These are phyloP conservation scores for Heterocephalus glaber DNA, from an alignment of 2,113 vertebrate species.

Conservation along the genomic window DNA sequence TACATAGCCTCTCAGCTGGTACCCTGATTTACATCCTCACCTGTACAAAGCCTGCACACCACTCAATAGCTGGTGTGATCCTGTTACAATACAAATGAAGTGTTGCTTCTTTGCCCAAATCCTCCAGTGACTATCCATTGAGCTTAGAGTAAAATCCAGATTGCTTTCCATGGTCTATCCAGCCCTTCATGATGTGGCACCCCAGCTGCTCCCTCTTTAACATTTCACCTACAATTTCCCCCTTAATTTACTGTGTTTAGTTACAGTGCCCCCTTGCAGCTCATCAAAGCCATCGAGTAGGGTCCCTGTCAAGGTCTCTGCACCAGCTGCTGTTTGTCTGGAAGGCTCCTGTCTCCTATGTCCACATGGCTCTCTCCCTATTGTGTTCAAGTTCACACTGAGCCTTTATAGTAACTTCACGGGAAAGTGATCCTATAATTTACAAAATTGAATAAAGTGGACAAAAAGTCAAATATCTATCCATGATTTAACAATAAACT, in stretches of 20 bases:
- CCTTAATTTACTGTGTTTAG: background rate
- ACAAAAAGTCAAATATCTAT: background rate
- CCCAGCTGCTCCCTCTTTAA: background rate
- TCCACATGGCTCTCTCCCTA: background rate
- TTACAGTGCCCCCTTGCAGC: background rate
- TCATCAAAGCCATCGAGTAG: background rate
- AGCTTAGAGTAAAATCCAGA: background rate
- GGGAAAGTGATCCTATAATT: background rate
- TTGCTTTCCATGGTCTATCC: background rate
- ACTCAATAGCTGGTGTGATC: background rate
- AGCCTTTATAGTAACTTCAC: background rate
- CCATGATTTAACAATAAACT: background rate
- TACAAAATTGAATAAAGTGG: background rate
- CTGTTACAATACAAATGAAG: background rate
- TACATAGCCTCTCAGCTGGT: background rate
- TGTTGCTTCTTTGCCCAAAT: background rate
- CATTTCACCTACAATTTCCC: background rate
- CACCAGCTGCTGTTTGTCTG: background rate
- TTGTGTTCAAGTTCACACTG: background rate
- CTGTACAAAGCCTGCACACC: background rate
- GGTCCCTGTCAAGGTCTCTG: background rate
- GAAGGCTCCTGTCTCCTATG: background rate
- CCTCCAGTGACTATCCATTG: background rate
- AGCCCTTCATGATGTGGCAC: background rate
- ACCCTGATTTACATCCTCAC: background rate